phyloP scores from a whole-genome alignment of 2,113 vertebrate genomes.

The Trogon melanurus region DNA sequence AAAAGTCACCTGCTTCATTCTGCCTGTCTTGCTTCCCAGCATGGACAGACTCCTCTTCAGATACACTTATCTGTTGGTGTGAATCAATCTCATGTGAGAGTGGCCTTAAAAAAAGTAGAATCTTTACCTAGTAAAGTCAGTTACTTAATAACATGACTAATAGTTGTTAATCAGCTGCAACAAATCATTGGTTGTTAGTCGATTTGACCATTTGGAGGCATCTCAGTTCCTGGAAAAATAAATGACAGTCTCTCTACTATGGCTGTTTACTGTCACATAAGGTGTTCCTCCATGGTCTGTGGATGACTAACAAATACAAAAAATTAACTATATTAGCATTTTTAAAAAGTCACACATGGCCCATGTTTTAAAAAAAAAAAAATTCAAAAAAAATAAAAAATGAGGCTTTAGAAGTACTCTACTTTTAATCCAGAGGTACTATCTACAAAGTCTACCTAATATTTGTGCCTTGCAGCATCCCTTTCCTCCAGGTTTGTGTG shows the following conservation, averaged over 20 bases:
- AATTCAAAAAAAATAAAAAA: not conserved
- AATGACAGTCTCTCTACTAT: not conserved
- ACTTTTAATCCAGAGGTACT: not conserved
- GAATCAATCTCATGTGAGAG: not conserved
- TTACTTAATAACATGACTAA: not conserved
- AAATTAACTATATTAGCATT: not conserved
- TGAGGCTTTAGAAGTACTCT: not conserved
- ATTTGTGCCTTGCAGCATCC: not conserved
- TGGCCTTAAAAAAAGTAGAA: not conserved
- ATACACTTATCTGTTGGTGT: not conserved
- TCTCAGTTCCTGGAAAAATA: not conserved
- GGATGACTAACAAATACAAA: not conserved
- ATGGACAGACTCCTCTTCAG: not conserved
- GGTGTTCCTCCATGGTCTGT: not conserved
- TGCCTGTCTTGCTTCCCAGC: not conserved
- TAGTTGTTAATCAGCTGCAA: not conserved
- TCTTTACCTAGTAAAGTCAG: not conserved
- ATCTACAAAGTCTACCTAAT: not conserved
- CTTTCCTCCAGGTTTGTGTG: not conserved
- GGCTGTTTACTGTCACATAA: not conserved
- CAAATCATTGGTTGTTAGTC: not conserved
- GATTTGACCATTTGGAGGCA: not conserved
- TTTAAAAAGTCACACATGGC: not conserved
- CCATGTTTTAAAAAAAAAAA: not conserved
- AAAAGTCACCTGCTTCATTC: constrained; percentile 24